Evolutionary conservation across 2,113 vertebrate species (phyloP).

Genomic region (Arothron firmamentum): DNA sequence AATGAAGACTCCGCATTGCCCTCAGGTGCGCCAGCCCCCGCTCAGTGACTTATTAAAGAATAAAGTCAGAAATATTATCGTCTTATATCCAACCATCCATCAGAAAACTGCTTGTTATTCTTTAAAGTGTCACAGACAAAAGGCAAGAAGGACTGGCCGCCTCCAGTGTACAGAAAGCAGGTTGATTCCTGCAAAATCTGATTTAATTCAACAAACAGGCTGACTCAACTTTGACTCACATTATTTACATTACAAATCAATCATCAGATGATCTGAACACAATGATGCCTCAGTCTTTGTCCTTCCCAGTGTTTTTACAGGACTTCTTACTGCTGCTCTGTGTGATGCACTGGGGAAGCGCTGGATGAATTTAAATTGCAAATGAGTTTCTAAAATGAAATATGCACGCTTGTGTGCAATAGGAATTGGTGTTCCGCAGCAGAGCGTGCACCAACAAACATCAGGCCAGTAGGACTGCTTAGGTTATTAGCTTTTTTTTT

Average conservation of each 20-base stretch:
- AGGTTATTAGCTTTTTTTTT: background rate
- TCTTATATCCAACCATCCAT: background rate
- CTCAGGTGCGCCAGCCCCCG: too few relatives aligned
- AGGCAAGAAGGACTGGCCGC: too few relatives aligned
- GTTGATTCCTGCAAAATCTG: background rate
- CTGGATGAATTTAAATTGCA: slow-evolving; percentile 27
- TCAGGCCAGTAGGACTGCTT: slow-evolving; percentile 21
- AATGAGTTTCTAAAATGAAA: slow-evolving; percentile 38
- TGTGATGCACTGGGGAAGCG: background rate
- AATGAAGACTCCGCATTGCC: too few relatives aligned
- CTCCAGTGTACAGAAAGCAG: too few relatives aligned
- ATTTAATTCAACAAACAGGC: background rate
- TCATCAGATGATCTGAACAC: background rate
- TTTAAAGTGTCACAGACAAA: too few relatives aligned
- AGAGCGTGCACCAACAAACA: slow-evolving; percentile 25
- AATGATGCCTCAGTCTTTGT: background rate
- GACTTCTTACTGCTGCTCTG: slow-evolving; percentile 3
- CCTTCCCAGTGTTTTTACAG: background rate
- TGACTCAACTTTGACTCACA: background rate
- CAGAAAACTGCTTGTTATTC: too few relatives aligned
- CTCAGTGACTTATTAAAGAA: too few relatives aligned
- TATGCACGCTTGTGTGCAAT: slow-evolving; percentile 27
- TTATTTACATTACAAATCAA: slow-evolving; percentile 6
- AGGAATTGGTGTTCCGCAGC: slow-evolving; percentile 7
- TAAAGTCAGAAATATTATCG: background rate